Evolutionary conservation across 2,113 vertebrate genomes (phyloP).

Genomic region (Conger conger): DNA sequence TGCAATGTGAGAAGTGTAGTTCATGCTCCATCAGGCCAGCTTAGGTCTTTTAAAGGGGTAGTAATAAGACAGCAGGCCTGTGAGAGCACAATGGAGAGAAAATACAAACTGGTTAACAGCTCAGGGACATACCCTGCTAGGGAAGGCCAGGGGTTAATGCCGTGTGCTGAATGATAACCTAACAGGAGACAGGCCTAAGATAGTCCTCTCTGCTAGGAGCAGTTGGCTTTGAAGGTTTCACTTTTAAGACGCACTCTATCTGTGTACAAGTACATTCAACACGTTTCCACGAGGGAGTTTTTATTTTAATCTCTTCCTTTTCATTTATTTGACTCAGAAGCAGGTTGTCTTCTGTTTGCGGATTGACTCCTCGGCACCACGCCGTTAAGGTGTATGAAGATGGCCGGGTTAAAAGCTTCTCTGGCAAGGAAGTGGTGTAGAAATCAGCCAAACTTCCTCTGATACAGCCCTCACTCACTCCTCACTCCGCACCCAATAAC

Average conservation of each 20-base stretch:
- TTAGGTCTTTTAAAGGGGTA: not conserved
- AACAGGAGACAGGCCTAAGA: not conserved
- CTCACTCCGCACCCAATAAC: slow-evolving; percentile 18
- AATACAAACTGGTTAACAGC: not conserved
- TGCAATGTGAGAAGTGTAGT: too few species aligned
- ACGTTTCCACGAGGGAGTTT: not conserved
- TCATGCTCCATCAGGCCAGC: not conserved
- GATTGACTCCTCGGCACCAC: not conserved
- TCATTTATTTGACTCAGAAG: not conserved
- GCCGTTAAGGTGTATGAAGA: not conserved
- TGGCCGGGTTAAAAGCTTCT: not conserved
- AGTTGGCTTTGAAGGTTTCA: not conserved
- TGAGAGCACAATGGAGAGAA: not conserved
- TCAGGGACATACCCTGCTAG: not conserved
- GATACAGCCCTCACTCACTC: slow-evolving; percentile 47
- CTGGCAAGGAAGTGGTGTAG: not conserved
- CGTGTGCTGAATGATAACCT: not conserved
- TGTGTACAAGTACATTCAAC: not conserved
- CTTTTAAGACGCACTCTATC: not conserved
- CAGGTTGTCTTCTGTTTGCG: not conserved
- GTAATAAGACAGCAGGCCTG: not conserved
- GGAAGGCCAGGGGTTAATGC: slow-evolving; percentile 1
- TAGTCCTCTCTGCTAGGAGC: not conserved
- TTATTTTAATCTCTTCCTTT: not conserved
- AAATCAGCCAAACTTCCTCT: slow-evolving; percentile 33